phyloP scores from a whole-genome alignment of 2,113 vertebrate species.

The Fregetta grallaria region DNA sequence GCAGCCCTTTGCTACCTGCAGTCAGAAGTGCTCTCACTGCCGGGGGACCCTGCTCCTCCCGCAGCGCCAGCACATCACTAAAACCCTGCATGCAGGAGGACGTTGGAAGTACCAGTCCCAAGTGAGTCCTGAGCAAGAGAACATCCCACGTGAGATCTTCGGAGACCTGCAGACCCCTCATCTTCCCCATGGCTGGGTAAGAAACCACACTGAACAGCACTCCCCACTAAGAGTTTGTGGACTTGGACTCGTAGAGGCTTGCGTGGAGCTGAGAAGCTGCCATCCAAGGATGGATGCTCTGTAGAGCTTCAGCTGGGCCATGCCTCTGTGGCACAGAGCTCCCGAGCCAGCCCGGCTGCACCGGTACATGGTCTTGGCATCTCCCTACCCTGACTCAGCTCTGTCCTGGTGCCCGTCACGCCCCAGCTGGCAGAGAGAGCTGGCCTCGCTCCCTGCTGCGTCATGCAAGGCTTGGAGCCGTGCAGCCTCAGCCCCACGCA shows the following conservation, averaged over 20 bases:
- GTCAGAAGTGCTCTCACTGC: not conserved
- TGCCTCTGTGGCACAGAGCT: not conserved
- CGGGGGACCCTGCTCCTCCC: not conserved
- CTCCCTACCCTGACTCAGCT: not conserved
- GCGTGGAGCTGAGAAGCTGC: not conserved
- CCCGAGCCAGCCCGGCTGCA: not conserved
- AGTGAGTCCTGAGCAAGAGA: not conserved
- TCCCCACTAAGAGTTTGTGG: not conserved
- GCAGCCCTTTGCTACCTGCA: not conserved
- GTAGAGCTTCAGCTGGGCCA: not conserved
- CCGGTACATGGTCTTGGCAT: not conserved
- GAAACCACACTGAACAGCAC: not conserved
- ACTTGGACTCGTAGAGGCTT: not conserved
- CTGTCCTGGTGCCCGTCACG: not conserved
- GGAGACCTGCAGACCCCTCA: accelerated
- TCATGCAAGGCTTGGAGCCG: not conserved
- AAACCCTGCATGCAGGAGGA: not conserved
- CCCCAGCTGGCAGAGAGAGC: not conserved
- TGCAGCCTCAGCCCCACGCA: not conserved
- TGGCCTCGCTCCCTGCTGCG: not conserved
- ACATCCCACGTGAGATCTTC: not conserved
- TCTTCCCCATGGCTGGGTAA: not conserved
- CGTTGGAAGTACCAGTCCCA: not conserved
- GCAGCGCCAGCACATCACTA: not conserved
- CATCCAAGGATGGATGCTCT: not conserved